Evolutionary conservation across 2,888 invertebrate genomes (phyloP).

Genomic region (Neoitamus cyanurus): DNA sequence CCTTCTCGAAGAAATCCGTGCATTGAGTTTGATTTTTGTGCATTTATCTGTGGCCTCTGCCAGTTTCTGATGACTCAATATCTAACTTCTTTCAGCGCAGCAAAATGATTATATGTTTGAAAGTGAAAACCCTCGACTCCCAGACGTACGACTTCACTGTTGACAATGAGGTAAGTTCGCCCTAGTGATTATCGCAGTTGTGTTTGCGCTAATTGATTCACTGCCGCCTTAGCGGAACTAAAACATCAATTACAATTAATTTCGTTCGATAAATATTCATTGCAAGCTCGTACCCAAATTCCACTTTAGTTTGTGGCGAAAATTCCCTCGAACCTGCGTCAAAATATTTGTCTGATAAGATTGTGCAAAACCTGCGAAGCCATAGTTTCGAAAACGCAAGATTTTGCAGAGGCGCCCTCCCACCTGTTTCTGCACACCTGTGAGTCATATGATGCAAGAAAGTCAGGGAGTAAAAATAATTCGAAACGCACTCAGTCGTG

Average conservation of each 20-base stretch:
- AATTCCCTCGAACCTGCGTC: not conserved
- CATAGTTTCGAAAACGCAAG: not conserved
- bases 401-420: not conserved
- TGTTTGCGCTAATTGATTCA: not conserved
- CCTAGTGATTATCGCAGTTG: not conserved
- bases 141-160: conserved; percentile 84
- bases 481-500: not conserved
- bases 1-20: conserved; percentile 49
- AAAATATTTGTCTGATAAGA: not conserved
- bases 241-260: not conserved
- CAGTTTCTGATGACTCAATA: not conserved
- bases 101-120: conserved; percentile 76
- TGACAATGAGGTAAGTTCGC: conserved; percentile 82
- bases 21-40: conserved; percentile 6
- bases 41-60: not conserved
- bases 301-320: not conserved
- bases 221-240: not conserved
- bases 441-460: not conserved
- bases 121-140: conserved; percentile 90
- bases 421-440: not conserved
- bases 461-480: not conserved
- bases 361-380: not conserved
- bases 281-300: not conserved
- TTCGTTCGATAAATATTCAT: not conserved
- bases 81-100: not conserved